Conservation (phyloP, 2,797 vertebrate genomes). For the Novumbra hubbsi region DNA sequence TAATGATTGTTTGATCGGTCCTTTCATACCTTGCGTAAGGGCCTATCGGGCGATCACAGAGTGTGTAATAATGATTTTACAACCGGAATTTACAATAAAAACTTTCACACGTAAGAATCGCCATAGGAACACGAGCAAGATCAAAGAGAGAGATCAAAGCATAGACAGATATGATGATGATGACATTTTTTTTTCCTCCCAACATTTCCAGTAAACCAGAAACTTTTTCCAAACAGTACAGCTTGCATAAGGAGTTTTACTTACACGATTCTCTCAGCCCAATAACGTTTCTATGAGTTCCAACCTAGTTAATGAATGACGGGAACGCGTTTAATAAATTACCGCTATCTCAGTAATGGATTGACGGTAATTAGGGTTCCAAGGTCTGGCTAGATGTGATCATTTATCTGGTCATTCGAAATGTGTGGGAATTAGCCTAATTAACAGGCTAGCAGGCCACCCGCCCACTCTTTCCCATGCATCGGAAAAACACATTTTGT, state of each 20-base stretch:
- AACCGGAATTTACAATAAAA: neutral
- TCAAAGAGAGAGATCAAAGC: neutral
- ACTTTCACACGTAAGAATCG: neutral
- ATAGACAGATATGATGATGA: neutral
- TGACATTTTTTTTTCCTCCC: neutral
- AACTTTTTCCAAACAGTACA: neutral
- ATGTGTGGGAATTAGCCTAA: constrained; percentile 2
- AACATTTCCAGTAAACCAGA: neutral
- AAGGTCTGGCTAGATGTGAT: constrained; percentile 66
- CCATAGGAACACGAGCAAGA: neutral
- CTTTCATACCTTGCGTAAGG: neutral
- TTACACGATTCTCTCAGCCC: constrained; percentile 5
- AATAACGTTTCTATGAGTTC: constrained; percentile 10
- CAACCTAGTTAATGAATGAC: constrained; percentile 68
- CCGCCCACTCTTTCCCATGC: neutral
- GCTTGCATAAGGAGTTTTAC: neutral
- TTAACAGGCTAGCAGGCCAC: neutral
- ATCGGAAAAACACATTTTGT: neutral
- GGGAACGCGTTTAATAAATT: constrained; percentile 65
- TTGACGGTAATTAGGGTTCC: constrained; percentile 74
- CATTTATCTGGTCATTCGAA: neutral
- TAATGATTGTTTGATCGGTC: neutral
- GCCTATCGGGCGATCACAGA: neutral
- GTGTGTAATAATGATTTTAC: neutral
- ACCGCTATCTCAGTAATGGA: constrained; percentile 75